These are phyloP conservation scores for Corythaeola cristata DNA, from an alignment of 2,113 vertebrate genomes.

Conservation along the genomic window DNA sequence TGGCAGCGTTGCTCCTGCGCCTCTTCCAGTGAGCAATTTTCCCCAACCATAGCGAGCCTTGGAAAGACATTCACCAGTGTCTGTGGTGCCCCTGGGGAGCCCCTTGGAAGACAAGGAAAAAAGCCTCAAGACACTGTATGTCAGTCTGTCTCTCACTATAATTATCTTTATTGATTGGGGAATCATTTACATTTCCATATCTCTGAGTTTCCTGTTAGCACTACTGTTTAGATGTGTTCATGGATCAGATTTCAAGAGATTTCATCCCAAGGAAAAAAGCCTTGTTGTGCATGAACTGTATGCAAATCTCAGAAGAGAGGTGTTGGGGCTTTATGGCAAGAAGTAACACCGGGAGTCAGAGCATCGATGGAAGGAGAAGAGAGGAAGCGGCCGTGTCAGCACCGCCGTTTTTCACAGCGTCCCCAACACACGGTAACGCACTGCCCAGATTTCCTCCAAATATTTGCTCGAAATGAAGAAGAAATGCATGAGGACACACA, in stretches of 20 bases:
- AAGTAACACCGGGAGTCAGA: not conserved
- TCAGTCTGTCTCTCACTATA: constrained; percentile 65
- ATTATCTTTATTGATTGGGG: constrained; percentile 69
- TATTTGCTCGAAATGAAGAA: not conserved
- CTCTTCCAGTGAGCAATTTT: not conserved
- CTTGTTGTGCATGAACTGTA: not conserved
- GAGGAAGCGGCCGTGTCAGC: not conserved
- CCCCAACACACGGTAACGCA: not conserved
- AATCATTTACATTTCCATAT: constrained; percentile 62
- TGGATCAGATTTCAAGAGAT: constrained; percentile 54
- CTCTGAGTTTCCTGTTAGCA: constrained; percentile 51
- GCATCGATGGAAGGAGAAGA: not conserved
- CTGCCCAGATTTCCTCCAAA: not conserved
- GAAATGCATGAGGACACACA: not conserved
- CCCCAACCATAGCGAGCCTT: not conserved
- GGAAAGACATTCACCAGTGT: constrained; percentile 30
- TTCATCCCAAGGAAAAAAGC: not conserved
- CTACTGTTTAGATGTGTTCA: constrained; percentile 56
- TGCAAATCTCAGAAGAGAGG: not conserved
- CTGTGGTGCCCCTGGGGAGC: constrained; percentile 53
- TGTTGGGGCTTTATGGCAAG: not conserved
- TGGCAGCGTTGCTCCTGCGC: not conserved
- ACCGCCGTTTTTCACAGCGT: not conserved
- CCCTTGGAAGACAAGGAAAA: constrained; percentile 58
- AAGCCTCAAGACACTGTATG: constrained; percentile 55